Evolutionary conservation across 2,888 invertebrate genomes (phyloP), one percentile per base, ranked within the genome.

Genomic region (Agonum fuliginosum): DNA sequence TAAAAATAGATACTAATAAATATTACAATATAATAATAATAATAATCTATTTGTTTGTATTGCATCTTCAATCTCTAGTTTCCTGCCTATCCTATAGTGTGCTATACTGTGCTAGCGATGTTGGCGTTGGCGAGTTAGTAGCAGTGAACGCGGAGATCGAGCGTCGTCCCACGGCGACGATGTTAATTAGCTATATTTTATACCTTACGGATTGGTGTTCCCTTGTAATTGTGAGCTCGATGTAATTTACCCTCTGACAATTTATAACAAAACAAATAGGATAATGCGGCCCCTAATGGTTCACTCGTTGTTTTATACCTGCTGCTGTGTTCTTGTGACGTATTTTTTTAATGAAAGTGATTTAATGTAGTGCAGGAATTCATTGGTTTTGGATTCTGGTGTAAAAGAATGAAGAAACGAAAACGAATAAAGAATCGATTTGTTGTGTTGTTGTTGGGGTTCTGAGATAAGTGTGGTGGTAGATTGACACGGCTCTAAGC

Each of bases 181-280:
- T 84, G 85, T 85, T 86, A 86, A 86, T 86, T 86, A 86, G 84
- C 85, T 84, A 84, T 86, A 86, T 86, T 86, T 86, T 86, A 85
- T 84, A 83, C 80, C 80, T 81, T 79, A 79, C 80, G 78, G 80
- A 80, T 81, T 70, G 79, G 79, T 80, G 79, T 80, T 81, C 81
- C 81, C 80, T 79, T 78, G 81, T 82, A 81, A 82, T 81, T 80
- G 80, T 80, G 43, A 81, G 81, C 82, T 81, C 79, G 80, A 65
- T 79, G 81, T 82, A 82, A 82, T 82, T 82, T 82, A 81, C 80
- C 80, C 79, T 79, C 79, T 78, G 80, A 82, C 81, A 81, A 82
- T 82, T 82, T 82, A 82, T 82, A 81, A 75, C 75, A 65, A 75
- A 75, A 75, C 75, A 75, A 67, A 75, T 75, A 75, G 75, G 75